Evolutionary conservation across 2,888 invertebrate genomes (phyloP), one percentile per base, ranked within the genome.

Genomic region (Globia sparganii): DNA sequence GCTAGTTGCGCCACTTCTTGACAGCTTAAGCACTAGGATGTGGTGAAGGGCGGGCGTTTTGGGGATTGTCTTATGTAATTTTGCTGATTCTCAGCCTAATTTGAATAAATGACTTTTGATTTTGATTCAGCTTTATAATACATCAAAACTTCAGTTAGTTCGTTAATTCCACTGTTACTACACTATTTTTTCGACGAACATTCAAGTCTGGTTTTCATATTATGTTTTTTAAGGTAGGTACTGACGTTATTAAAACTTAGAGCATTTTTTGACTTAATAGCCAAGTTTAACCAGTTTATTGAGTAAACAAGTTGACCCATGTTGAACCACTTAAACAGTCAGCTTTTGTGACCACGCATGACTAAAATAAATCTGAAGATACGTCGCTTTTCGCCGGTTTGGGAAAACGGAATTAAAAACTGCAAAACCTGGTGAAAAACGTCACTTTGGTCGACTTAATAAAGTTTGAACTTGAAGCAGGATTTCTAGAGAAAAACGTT

Each of bases 301-400:
- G 18, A 59, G 78, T 74, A 80, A 87, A 87, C 61, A 53, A 68
- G 61, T 77, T 77, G 11, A 67, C 8, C 65, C 64, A 78, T 61
- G 71, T 31, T 59, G 53, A 78, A 46, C 64, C 28, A 72, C 58
- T 83, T 80, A 72, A 59, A 56, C 21, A 73, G 78, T 70, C 76
- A 73, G 74, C 70, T 76, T 78, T 75, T 76, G 83, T 53, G 58
- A 46, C 59, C 59, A 21, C n/a, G 58, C 64, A 80, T 80, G 69
- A 78, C 75, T 72, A 78, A 65, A 65, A 75, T 82, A 80, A 80
- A 76, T 78, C 40, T 31, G n/a, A 67, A 67, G 56, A 75, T 62
- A 75, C 53, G 21, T 65, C 40, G 49, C 37, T 68, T 84, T 70
- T 59, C 28, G 64, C 34, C 9, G 0, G 56, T 66, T 18, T 49